Evolutionary conservation across 2,888 invertebrate species (phyloP).

Genomic region (Artemia sp.): DNA sequence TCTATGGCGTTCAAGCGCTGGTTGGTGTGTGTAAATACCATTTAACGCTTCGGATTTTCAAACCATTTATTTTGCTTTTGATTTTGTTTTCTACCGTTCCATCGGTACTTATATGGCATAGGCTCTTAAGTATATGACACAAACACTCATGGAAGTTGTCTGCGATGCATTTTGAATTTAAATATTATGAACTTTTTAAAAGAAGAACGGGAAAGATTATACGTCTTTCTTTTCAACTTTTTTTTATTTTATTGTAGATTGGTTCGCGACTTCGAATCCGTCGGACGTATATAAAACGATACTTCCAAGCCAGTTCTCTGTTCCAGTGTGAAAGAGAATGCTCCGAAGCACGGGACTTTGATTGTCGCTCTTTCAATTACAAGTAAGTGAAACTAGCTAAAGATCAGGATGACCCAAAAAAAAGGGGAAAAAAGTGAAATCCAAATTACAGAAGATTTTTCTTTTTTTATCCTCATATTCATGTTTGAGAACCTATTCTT

Average conservation of each 20-base stretch:
- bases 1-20: too few species aligned
- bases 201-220: too few species aligned
- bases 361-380: constrained; percentile 71
- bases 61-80: too few species aligned
- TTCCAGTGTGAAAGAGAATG: constrained; percentile 70
- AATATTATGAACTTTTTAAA: too few species aligned
- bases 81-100: too few species aligned
- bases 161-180: too few species aligned
- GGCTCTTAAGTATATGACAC: too few species aligned
- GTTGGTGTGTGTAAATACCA: too few species aligned
- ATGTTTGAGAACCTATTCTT: neutral
- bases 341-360: constrained; percentile 59
- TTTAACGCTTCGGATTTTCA: too few species aligned
- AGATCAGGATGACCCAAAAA: constrained; percentile 7
- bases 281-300: constrained; percentile 54
- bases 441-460: neutral
- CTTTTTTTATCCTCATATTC: neutral
- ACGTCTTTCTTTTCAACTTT: too few species aligned
- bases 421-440: neutral
- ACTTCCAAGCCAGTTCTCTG: constrained; percentile 52
- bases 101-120: too few species aligned
- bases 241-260: constrained; percentile 32
- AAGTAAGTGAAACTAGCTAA: constrained; percentile 38
- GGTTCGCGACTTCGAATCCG: constrained; percentile 59
- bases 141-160: too few species aligned